phyloP scores from a whole-genome alignment of 2,888 invertebrate genomes.

The Boloria selene region DNA sequence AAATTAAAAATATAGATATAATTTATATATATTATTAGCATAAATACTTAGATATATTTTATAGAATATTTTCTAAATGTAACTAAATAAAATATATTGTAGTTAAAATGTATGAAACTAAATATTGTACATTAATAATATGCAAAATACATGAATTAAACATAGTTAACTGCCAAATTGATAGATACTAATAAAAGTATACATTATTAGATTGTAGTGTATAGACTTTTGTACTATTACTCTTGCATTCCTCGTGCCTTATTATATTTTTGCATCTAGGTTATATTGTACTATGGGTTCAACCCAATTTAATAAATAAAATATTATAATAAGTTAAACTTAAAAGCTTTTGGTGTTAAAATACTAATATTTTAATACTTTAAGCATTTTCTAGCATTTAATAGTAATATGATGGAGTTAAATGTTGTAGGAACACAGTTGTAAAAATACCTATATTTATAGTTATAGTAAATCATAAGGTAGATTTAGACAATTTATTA shows the following conservation, averaged over 20 bases:
- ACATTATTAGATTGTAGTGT: slow-evolving; percentile 3
- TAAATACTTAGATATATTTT: neutral
- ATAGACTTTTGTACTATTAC: slow-evolving; percentile 24
- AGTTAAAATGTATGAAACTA: neutral
- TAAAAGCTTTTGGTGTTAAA: slow-evolving; percentile 20
- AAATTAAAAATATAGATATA: neutral
- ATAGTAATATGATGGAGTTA: slow-evolving; percentile 6
- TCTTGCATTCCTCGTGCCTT: slow-evolving; percentile 80
- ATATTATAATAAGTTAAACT: slow-evolving; percentile 22
- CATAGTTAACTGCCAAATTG: slow-evolving; percentile 22
- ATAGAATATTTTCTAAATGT: neutral
- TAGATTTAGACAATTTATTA: neutral
- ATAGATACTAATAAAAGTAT: slow-evolving; percentile 8
- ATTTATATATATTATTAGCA: neutral
- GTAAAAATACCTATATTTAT: slow-evolving; percentile 13
- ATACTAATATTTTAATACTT: slow-evolving; percentile 22
- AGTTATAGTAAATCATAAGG: neutral
- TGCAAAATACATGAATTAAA: slow-evolving; percentile 8
- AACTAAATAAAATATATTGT: neutral
- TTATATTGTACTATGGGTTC: slow-evolving; percentile 23
- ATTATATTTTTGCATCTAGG: slow-evolving; percentile 42
- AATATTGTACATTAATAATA: neutral
- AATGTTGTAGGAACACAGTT: neutral
- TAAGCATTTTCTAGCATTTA: slow-evolving; percentile 20
- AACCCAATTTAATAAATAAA: slow-evolving; percentile 29